phyloP scores from a whole-genome alignment of 2,888 invertebrate species.

The Dicycla oo region DNA sequence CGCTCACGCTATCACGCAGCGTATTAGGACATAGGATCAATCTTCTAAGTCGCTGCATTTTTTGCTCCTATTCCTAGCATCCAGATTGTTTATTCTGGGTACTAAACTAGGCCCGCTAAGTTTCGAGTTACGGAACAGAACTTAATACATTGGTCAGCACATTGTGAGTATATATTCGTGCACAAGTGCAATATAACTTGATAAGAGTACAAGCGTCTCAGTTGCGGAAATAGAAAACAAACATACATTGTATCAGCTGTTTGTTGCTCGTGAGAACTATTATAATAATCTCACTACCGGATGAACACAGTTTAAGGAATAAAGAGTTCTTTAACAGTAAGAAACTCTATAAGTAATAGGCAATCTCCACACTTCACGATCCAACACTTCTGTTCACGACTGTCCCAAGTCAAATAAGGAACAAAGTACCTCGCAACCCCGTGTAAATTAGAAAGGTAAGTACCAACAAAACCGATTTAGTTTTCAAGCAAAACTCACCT shows the following conservation, averaged over 20 bases:
- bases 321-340: conserved; percentile 17
- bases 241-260: conserved; percentile 1
- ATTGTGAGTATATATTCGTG: conserved; percentile 23
- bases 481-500: conserved; percentile 66
- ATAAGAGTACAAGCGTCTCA: not conserved
- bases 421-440: conserved; percentile 61
- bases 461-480: conserved; percentile 64
- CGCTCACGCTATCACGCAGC: no score
- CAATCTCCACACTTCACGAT: conserved; percentile 61
- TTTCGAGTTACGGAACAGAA: conserved; percentile 16
- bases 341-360: conserved; percentile 48
- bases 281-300: not conserved
- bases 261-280: not conserved
- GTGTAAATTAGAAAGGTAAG: conserved; percentile 67
- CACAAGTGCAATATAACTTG: conserved; percentile 27
- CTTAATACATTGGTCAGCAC: conserved; percentile 23
- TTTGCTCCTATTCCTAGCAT: not conserved
- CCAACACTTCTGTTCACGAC: conserved; percentile 50
- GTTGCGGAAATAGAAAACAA: conserved; percentile 12
- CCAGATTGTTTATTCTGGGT: conserved; percentile 10
- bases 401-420: conserved; percentile 64
- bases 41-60: not conserved
- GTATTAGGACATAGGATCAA: not conserved
- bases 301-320: conserved; percentile 26
- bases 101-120: not conserved